Conservation (phyloP, 2,113 vertebrate species). For the Galbula dea region DNA sequence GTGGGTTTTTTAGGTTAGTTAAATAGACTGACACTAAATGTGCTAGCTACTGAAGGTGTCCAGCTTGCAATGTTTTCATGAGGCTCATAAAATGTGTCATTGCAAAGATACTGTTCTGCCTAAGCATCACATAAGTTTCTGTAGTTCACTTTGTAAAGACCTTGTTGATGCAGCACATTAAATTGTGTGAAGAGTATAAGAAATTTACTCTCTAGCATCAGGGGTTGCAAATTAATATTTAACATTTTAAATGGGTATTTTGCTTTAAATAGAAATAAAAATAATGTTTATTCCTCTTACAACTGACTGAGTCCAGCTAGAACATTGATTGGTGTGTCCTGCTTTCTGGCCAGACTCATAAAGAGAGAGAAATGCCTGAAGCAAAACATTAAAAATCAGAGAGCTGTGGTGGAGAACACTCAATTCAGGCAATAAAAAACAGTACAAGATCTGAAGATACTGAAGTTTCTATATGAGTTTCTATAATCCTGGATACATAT, state of each 20-base stretch:
- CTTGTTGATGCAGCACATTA: neutral
- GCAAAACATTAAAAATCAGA: conserved; percentile 23
- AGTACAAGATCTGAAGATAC: conserved; percentile 26
- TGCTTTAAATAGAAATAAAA: neutral
- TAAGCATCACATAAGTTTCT: neutral
- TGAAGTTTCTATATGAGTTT: neutral
- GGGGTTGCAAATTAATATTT: neutral
- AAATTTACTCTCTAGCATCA: neutral
- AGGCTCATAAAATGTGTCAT: neutral
- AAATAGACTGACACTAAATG: neutral
- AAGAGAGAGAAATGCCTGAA: conserved; percentile 24
- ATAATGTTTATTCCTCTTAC: neutral
- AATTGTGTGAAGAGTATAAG: neutral
- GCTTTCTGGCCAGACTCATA: neutral
- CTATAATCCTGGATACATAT: neutral
- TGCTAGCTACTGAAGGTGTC: neutral
- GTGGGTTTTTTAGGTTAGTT: neutral
- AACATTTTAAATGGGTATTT: neutral
- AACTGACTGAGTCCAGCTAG: neutral
- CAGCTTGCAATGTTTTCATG: neutral
- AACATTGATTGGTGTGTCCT: neutral
- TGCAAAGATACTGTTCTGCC: neutral
- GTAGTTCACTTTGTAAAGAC: neutral
- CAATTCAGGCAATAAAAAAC: conserved; percentile 10
- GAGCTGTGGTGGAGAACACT: neutral